Base-by-base conservation (phyloP, 2,888 invertebrate genomes). In the Ectemnius cavifrons region DNA sequence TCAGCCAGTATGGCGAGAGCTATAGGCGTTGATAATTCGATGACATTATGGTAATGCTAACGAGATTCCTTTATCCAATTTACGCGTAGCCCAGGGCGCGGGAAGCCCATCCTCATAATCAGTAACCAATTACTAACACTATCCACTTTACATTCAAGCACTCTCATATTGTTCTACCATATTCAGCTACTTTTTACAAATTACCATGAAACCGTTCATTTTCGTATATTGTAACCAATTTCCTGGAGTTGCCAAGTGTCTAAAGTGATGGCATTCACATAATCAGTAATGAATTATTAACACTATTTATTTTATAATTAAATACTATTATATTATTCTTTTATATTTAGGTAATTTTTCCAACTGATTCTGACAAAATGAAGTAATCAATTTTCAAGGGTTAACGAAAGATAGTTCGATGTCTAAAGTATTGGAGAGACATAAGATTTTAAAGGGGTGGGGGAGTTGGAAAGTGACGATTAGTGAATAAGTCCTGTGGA, bases 11-110 rank as follows among this genome's bases (percentile, higher is more conserved):
- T 47, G 57, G 45, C 49, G 52, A 46, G 49, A 46, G 49, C 66
- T 67, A 74, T 71, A 77, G 80, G 77, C 80, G 82, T 80, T 83
- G 82, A 82, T 82, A 82, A 82, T 82, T 75, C 82, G 80, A 71
- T 69, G 82, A 80, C 82, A 77, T 82, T 82, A 80, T 73, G 80
- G 67, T 77, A 77, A 82, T 80, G 56, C 75, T 74, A 78, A 81
- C 75, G 80, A 81, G 82, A 77, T 73, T 80, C 70, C 67, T 70
- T 75, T 69, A 59, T 68, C 52, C 67, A 60, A 65, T 72, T 76
- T 66, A 67, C 63, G 63, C 60, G 57, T 65, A 71, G 64, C 58
- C 71, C 37, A 37, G 37, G 37, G 37, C 8, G 37, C 8, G 11
- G 11, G 47, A 16, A 62, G 18, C 62, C 20, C 37, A 62, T 62